These are phyloP conservation scores for Phyllostomus hastatus DNA, from an alignment of 2,113 vertebrate species.

Conservation along the genomic window DNA sequence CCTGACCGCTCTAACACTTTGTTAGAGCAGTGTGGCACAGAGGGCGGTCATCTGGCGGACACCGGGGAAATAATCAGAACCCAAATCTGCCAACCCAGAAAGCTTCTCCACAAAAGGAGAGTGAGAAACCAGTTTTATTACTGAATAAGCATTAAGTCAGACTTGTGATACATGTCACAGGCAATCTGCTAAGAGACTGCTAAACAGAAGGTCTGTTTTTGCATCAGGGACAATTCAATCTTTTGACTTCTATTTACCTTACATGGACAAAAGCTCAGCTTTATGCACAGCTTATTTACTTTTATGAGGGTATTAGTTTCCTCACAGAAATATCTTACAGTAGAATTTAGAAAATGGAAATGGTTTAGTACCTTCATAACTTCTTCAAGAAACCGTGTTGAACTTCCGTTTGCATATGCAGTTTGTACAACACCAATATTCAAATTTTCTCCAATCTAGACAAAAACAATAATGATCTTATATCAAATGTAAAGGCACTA, in stretches of 20 bases:
- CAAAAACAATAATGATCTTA: conserved; percentile 10
- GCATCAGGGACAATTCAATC: background rate
- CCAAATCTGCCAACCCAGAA: background rate
- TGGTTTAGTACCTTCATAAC: conserved; percentile 88
- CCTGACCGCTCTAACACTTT: background rate
- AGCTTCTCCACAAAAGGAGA: background rate
- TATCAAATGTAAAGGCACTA: background rate
- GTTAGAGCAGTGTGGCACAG: background rate
- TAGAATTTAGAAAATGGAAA: background rate
- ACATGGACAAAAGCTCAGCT: background rate
- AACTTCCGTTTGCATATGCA: conserved; percentile 96
- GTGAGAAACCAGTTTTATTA: background rate
- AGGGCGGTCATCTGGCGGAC: background rate
- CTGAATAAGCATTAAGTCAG: background rate
- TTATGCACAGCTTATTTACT: background rate
- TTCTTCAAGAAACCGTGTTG: conserved; percentile 91
- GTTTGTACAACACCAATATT: conserved; percentile 94
- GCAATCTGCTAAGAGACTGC: background rate
- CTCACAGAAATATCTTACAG: background rate
- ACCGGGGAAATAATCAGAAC: background rate
- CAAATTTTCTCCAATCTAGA: conserved; percentile 86
- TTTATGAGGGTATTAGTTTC: background rate
- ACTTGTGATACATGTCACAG: background rate
- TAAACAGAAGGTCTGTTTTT: background rate
- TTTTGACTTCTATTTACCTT: background rate